Evolutionary conservation across 2,113 vertebrate genomes (phyloP).

Genomic region (Natator depressus): DNA sequence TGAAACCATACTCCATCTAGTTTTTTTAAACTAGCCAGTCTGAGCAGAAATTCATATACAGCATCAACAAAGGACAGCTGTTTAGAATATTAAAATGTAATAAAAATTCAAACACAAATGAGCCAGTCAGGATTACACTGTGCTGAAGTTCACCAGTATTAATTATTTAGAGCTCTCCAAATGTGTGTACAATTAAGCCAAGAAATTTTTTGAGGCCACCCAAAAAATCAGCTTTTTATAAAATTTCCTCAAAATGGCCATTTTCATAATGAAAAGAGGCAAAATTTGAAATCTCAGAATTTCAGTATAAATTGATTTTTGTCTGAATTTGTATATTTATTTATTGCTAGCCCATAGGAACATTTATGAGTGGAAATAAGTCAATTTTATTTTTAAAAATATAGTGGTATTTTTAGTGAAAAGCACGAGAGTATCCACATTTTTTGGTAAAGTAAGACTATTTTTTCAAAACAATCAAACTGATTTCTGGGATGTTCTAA

Average conservation of each 20-base stretch:
- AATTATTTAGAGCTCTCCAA: conserved; percentile 15
- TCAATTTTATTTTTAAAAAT: not conserved
- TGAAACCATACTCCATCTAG: not conserved
- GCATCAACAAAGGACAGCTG: not conserved
- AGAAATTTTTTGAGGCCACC: not conserved
- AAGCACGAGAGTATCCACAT: not conserved
- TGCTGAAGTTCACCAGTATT: not conserved
- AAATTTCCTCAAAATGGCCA: not conserved
- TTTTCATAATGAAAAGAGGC: not conserved
- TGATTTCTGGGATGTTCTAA: not conserved
- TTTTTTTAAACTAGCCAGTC: not conserved
- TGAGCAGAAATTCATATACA: not conserved
- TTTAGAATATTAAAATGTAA: conserved; percentile 7
- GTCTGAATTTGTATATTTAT: not conserved
- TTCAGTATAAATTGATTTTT: not conserved
- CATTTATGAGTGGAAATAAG: not conserved
- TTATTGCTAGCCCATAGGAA: not conserved
- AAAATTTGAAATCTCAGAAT: not conserved
- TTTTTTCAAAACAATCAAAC: conserved; percentile 3
- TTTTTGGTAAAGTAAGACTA: not conserved
- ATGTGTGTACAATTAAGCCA: not conserved
- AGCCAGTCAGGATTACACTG: not conserved
- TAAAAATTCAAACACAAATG: conserved; percentile 22
- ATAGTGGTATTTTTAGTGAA: not conserved
- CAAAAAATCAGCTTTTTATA: not conserved